These are phyloP conservation scores for Pelvicachromis taeniatus DNA, from an alignment of 2,113 vertebrate species.

Conservation along the genomic window DNA sequence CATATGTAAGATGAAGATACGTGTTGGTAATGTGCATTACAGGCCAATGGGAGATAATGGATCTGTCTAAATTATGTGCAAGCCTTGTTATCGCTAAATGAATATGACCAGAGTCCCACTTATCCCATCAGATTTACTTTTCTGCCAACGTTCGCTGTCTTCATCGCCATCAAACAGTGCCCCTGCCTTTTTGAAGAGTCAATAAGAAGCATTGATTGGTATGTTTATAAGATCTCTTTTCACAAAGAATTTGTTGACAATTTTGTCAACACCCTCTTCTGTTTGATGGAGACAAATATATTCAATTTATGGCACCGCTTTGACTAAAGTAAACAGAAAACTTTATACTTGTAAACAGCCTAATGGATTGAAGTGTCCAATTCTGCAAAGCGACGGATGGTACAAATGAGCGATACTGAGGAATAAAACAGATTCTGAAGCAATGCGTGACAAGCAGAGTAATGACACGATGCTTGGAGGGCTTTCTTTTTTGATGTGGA, in stretches of 20 bases:
- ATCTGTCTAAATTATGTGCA: neutral
- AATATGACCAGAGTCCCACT: neutral
- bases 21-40: neutral
- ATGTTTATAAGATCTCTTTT: slow-evolving; percentile 4
- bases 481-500: slow-evolving; percentile 56
- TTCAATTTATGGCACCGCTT: slow-evolving; percentile 43
- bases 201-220: slow-evolving; percentile 34
- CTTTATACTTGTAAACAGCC: slow-evolving; percentile 47
- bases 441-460: slow-evolving; percentile 48
- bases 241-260: slow-evolving; percentile 30
- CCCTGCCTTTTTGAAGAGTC: slow-evolving; percentile 11
- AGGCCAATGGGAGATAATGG: neutral
- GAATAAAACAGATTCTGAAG: slow-evolving; percentile 47
- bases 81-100: neutral
- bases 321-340: slow-evolving; percentile 45
- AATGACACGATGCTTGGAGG: slow-evolving; percentile 47
- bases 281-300: slow-evolving; percentile 50
- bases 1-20: neutral
- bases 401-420: slow-evolving; percentile 40
- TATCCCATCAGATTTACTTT: neutral
- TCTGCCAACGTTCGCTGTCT: neutral
- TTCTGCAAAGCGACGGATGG: slow-evolving; percentile 25
- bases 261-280: slow-evolving; percentile 24
- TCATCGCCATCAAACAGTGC: neutral
- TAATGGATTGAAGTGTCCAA: slow-evolving; percentile 56